Conservation (phyloP, 2,113 vertebrate species). For the Ammodytes marinus region DNA sequence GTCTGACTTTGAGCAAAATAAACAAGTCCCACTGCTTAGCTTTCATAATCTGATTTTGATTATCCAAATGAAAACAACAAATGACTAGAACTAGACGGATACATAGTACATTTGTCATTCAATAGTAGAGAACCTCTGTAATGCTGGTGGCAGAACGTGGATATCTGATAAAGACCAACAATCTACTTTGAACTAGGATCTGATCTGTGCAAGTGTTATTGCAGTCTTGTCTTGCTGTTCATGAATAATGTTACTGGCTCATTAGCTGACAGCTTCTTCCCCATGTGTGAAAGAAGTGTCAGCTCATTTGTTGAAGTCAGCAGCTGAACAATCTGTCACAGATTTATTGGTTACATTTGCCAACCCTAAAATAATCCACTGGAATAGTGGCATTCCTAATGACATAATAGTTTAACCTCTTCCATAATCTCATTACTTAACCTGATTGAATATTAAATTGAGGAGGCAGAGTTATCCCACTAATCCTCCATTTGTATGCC, state of each 20-base stretch:
- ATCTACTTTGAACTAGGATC: not conserved
- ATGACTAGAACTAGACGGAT: conserved; percentile 8
- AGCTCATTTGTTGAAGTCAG: conserved; percentile 25
- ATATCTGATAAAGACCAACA: not conserved
- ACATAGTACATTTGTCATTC: not conserved
- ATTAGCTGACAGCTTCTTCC: conserved; percentile 10
- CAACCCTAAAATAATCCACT: conserved; percentile 20
- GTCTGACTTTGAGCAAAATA: conserved; percentile 48
- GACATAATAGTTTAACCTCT: not conserved
- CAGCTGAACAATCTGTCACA: conserved; percentile 3
- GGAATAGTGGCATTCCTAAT: conserved; percentile 1
- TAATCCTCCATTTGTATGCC: not conserved
- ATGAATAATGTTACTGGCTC: conserved; percentile 6
- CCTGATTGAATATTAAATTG: conserved; percentile 4
- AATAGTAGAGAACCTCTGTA: not conserved
- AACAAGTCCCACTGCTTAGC: conserved; percentile 35
- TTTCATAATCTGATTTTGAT: conserved; percentile 28
- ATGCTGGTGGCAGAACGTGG: not conserved
- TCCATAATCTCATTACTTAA: conserved; percentile 25
- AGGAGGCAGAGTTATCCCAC: conserved; percentile 10
- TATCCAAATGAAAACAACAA: conserved; percentile 28
- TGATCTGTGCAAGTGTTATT: conserved; percentile 1
- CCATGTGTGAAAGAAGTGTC: not conserved
- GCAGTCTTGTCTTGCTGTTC: not conserved
- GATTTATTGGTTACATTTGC: not conserved